These are phyloP conservation scores for Venustaconcha ellipsiformis DNA, from an alignment of 1,140 invertebrate species.

Conservation along the genomic window DNA sequence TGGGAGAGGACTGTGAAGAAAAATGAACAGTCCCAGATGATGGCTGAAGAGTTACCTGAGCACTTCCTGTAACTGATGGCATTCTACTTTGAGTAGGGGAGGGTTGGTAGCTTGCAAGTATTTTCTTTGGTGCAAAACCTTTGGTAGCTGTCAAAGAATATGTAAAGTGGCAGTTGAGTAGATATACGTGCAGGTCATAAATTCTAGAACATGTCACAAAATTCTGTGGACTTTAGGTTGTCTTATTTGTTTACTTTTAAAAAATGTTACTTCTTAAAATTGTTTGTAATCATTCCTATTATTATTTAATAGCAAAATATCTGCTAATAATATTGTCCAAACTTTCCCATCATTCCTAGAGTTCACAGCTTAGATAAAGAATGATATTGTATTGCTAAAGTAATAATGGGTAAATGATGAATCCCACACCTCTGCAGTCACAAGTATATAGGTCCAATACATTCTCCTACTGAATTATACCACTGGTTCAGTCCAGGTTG, in stretches of 20 bases:
- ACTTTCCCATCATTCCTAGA: background rate
- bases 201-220: background rate
- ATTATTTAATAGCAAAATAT: background rate
- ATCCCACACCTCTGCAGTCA: background rate
- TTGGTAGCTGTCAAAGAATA: conserved; percentile 44
- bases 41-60: background rate
- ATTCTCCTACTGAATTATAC: too few species aligned
- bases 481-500: too few species aligned
- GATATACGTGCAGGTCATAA: background rate
- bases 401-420: background rate
- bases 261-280: too few species aligned
- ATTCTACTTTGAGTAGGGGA: background rate
- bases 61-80: too few species aligned
- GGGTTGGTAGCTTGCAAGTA: conserved; percentile 38
- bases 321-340: too few species aligned
- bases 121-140: conserved; percentile 61
- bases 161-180: background rate
- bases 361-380: background rate
- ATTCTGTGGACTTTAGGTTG: background rate
- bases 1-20: background rate
- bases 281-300: too few species aligned
- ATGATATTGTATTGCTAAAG: too few species aligned
- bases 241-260: background rate
- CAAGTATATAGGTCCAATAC: too few species aligned
- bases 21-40: conserved; percentile 18